Percentiles rank a stretch among this genome's conserved stretches.
Evolutionary conservation across 2,888 invertebrate species (phyloP).

Genomic region (Drosophila percnosoma): DNA sequence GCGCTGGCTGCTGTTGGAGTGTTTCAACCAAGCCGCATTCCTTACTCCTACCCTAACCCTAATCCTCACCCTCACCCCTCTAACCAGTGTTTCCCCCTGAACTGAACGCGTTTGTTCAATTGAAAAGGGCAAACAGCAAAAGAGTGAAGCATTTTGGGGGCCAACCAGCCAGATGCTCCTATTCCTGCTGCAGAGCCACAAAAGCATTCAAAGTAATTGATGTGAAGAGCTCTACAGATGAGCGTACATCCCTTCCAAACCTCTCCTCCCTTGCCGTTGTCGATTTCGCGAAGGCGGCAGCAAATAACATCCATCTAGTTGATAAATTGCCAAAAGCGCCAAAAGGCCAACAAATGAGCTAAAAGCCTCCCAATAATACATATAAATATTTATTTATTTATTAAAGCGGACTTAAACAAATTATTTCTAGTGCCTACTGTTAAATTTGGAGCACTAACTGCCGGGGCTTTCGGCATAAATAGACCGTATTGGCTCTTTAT

Average conservation of each 20-base stretch:
- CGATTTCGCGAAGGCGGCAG: conserved; percentile 15
- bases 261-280: neutral
- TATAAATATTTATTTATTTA: neutral
- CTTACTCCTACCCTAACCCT: neutral
- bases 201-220: conserved; percentile 74
- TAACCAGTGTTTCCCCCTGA: conserved; percentile 37
- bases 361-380: conserved; percentile 20
- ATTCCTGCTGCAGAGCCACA: conserved; percentile 23
- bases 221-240: conserved; percentile 49
- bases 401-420: neutral
- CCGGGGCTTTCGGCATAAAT: neutral
- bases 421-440: neutral
- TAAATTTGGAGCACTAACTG: neutral
- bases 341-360: conserved; percentile 35
- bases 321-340: conserved; percentile 43
- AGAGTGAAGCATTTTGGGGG: neutral
- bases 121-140: conserved; percentile 47
- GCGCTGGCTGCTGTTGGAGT: conserved; percentile 21
- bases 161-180: conserved; percentile 20
- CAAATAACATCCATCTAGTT: conserved; percentile 51
- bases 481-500: neutral
- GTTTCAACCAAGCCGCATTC: neutral
- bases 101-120: conserved; percentile 65
- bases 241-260: neutral
- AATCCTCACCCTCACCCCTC: neutral